Evolutionary conservation across 1,140 invertebrate genomes (phyloP).

Genomic region (Achroia grisella): DNA sequence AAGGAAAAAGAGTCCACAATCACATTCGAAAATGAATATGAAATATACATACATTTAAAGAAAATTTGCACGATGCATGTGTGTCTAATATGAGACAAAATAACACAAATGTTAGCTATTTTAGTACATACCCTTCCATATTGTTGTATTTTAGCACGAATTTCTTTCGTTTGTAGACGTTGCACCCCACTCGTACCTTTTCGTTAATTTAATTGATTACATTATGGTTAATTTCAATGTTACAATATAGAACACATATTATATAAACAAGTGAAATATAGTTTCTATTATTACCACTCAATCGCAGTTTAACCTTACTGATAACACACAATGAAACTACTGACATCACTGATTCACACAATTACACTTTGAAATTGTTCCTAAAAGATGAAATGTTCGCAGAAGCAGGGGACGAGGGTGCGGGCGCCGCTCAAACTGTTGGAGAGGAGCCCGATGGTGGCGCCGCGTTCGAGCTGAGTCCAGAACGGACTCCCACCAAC

Average conservation of each 20-base stretch:
- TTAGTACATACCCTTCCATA: neutral
- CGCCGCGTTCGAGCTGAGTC: conserved; percentile 60
- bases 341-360: too few relatives aligned
- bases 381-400: conserved; percentile 13
- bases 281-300: too few relatives aligned
- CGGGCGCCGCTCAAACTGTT: conserved; percentile 45
- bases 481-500: conserved; percentile 66
- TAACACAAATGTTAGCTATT: conserved; percentile 2
- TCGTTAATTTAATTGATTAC: too few relatives aligned
- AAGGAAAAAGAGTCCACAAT: conserved; percentile 8
- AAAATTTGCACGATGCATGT: conserved; percentile 42
- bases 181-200: neutral
- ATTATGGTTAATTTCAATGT: too few relatives aligned
- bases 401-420: conserved; percentile 64
- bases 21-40: conserved; percentile 5
- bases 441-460: conserved; percentile 49
- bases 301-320: too few relatives aligned
- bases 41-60: neutral
- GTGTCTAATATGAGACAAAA: conserved; percentile 16
- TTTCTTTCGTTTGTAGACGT: neutral
- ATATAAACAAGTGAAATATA: too few relatives aligned
- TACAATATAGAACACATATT: too few relatives aligned
- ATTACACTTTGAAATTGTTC: neutral
- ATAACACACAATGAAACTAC: too few relatives aligned
- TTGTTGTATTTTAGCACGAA: neutral